A percentile compares a stretch with the other conserved stretches of the same genome.
These are phyloP conservation scores for Chionis minor DNA, from an alignment of 2,113 vertebrate species.

Conservation along the genomic window DNA sequence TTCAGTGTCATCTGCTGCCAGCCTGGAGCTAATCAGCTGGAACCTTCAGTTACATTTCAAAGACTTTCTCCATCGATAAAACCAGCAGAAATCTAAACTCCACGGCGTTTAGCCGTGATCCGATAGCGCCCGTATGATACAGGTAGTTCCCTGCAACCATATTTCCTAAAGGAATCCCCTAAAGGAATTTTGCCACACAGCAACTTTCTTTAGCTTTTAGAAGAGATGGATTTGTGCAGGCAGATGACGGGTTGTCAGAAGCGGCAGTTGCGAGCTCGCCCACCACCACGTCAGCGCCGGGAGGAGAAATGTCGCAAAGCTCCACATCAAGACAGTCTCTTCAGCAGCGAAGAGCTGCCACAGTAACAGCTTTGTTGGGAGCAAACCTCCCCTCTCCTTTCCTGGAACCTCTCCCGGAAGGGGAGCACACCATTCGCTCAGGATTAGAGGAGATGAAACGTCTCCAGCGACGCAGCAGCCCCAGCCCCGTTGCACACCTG, in stretches of 20 bases:
- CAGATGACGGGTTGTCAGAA: background rate
- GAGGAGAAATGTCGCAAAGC: background rate
- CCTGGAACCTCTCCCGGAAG: background rate
- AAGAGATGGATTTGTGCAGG: background rate
- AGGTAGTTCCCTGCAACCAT: background rate
- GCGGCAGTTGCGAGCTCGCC: background rate
- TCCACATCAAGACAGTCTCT: background rate
- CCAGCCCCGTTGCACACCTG: background rate
- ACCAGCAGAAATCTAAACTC: background rate
- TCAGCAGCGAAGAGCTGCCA: background rate
- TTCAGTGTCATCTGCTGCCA: background rate
- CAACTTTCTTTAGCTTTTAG: background rate
- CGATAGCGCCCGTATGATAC: rapidly evolving
- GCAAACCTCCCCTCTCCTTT: background rate
- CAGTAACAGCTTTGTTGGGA: background rate
- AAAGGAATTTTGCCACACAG: background rate
- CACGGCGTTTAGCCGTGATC: background rate
- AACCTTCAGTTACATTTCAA: background rate
- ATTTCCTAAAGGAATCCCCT: background rate
- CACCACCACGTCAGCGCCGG: rapidly evolving
- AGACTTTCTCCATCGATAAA: background rate
- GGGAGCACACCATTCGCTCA: background rate
- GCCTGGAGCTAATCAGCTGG: background rate
- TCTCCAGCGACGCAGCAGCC: background rate
- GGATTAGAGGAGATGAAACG: background rate